These are phyloP conservation scores for Pteropus alecto DNA, from an alignment of 2,113 vertebrate genomes.

Conservation along the genomic window DNA sequence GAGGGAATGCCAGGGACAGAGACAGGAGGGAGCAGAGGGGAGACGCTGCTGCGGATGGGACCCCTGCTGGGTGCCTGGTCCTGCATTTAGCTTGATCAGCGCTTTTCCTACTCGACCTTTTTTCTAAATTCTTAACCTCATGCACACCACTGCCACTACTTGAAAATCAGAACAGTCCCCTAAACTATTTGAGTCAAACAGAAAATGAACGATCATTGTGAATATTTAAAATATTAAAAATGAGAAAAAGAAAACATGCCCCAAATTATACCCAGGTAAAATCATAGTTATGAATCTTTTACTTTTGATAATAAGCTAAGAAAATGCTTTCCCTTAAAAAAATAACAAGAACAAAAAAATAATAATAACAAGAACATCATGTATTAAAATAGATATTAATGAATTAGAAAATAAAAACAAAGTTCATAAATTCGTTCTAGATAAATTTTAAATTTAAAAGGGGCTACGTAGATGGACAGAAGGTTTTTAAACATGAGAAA, in stretches of 20 bases:
- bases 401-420: background rate
- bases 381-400: background rate
- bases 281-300: background rate
- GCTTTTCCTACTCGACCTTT: background rate
- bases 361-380: background rate
- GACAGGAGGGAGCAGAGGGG: background rate
- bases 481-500: background rate
- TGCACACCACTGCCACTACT: background rate
- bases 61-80: fast-evolving
- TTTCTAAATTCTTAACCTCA: background rate
- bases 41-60: fast-evolving
- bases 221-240: background rate
- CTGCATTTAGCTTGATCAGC: background rate
- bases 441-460: background rate
- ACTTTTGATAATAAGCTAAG: background rate
- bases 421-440: background rate
- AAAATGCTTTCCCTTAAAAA: background rate
- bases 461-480: background rate
- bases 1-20: too few species aligned
- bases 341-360: background rate
- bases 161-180: background rate
- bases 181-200: background rate
- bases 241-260: background rate
- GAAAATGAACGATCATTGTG: background rate
- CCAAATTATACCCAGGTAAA: background rate